Conservation (phyloP, 2,888 invertebrate genomes). For the Geophilus truncorum region DNA sequence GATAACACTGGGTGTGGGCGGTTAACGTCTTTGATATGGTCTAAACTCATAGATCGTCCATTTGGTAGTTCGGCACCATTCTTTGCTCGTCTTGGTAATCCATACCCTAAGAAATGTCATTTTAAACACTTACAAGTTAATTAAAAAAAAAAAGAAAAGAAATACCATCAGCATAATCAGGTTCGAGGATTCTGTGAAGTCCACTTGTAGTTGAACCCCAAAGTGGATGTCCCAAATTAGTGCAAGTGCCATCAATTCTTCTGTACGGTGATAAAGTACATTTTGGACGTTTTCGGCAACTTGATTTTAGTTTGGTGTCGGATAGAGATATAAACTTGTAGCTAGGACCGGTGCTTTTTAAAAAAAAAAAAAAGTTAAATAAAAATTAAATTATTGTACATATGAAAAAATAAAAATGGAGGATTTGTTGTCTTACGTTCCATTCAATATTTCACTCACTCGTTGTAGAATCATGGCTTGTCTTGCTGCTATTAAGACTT, state of each 20-base stretch:
- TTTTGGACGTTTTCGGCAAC: not conserved
- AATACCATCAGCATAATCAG: constrained; percentile 31
- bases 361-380: not conserved
- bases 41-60: not conserved
- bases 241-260: constrained; percentile 28
- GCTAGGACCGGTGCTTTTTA: not conserved
- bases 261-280: constrained; percentile 8
- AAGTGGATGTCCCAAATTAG: constrained; percentile 13
- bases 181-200: not conserved
- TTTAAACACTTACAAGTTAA: not conserved
- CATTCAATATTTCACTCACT: not conserved
- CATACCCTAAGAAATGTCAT: not conserved
- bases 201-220: constrained; percentile 28
- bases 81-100: not conserved
- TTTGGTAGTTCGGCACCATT: not conserved
- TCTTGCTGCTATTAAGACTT: not conserved
- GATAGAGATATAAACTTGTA: not conserved
- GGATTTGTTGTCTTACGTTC: too few species aligned
- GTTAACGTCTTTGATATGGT: not conserved
- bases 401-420: too few species aligned
- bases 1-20: not conserved
- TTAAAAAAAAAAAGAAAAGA: too few species aligned
- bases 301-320: not conserved
- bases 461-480: not conserved
- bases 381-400: too few species aligned